These are phyloP conservation scores for Macropus fuliginosus DNA, from an alignment of 2,797 vertebrate genomes.

Conservation along the genomic window DNA sequence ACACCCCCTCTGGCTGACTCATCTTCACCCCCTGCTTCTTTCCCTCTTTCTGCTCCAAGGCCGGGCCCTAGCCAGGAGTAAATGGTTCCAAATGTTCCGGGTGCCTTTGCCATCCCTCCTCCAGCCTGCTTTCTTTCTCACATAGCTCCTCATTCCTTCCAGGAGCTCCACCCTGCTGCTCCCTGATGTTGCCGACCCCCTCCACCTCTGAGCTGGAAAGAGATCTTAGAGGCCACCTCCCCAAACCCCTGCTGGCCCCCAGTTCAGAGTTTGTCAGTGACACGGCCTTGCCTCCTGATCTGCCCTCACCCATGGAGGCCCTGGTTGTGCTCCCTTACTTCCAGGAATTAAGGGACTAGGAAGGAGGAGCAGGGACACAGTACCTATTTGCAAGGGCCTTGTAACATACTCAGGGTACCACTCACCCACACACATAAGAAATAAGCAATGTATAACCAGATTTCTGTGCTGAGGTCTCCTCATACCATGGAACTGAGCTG, in stretches of 20 bases:
- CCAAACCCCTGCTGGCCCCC: not conserved
- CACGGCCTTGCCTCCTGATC: not conserved
- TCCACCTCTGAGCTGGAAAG: not conserved
- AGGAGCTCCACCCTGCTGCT: not conserved
- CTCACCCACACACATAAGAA: not conserved
- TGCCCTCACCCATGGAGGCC: not conserved
- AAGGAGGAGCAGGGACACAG: not conserved
- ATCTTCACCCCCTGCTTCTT: not conserved
- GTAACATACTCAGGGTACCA: not conserved
- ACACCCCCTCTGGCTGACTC: not conserved
- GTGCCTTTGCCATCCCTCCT: not conserved
- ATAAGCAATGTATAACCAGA: not conserved
- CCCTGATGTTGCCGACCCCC: not conserved
- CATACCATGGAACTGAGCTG: not conserved
- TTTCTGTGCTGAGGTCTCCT: not conserved
- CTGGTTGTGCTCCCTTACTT: not conserved
- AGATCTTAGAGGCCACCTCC: not conserved
- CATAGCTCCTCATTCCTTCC: not conserved
- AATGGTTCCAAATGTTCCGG: not conserved
- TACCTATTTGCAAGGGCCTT: not conserved
- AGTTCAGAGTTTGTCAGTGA: not conserved
- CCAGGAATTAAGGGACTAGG: not conserved
- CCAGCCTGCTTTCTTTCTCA: not conserved
- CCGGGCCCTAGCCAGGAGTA: not conserved
- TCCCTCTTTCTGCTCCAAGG: slow-evolving; percentile 16